Conservation (phyloP, 2,797 vertebrate species). For the Alfaro cultratus region DNA sequence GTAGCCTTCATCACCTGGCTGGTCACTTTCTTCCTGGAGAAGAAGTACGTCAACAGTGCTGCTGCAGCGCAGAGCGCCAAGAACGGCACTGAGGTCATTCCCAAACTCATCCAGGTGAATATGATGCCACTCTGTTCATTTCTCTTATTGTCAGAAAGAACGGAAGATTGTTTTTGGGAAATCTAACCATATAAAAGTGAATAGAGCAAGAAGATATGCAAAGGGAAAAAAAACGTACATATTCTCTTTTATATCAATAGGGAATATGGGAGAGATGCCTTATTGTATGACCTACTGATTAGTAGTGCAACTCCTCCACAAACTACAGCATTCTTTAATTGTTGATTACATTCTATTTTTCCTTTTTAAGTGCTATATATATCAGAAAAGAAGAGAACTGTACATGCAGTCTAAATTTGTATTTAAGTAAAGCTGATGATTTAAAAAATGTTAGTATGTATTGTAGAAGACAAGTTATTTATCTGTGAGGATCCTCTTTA, state of each 20-base stretch:
- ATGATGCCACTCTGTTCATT: neutral
- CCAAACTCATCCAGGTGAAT: slow-evolving; percentile 93
- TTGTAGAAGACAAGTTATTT: slow-evolving; percentile 10
- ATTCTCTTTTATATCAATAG: neutral
- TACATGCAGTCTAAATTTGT: neutral
- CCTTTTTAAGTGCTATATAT: neutral
- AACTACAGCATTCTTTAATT: neutral
- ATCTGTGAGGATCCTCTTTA: neutral
- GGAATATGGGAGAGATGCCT: neutral
- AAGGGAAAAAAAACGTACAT: neutral
- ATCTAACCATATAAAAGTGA: neutral
- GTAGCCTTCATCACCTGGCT: slow-evolving; percentile 99
- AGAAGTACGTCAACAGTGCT: slow-evolving; percentile 90
- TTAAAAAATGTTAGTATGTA: neutral
- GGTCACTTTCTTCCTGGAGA: slow-evolving; percentile 99
- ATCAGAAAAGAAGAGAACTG: neutral
- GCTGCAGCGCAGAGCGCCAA: slow-evolving; percentile 83
- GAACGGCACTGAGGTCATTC: slow-evolving; percentile 93
- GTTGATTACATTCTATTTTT: neutral
- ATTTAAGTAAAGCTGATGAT: neutral
- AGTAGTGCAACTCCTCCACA: neutral
- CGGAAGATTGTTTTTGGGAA: neutral
- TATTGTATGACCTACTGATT: neutral
- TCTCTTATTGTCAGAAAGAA: slow-evolving; percentile 1
- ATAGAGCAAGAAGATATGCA: neutral